A percentile compares a stretch with the other conserved stretches of the same genome.
phyloP scores from a whole-genome alignment of 2,113 vertebrate species.

The Spheniscus mendiculus region DNA sequence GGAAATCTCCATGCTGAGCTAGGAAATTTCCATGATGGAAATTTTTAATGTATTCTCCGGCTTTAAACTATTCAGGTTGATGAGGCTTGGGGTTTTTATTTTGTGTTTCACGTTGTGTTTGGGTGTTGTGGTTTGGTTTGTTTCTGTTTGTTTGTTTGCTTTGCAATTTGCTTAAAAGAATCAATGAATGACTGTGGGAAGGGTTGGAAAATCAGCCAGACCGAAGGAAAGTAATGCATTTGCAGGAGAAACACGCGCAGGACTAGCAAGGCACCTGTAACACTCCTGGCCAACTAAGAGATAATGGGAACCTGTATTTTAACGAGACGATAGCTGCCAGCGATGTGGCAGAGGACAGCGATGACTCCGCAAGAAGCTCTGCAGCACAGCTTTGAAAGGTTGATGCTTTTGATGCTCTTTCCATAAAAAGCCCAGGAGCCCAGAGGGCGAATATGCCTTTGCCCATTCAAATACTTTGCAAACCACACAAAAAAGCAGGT shows the following conservation, averaged over 20 bases:
- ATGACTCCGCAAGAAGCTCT: slow-evolving; percentile 42
- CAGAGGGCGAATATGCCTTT: slow-evolving; percentile 13
- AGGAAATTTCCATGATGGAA: slow-evolving; percentile 83
- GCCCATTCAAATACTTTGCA: background rate
- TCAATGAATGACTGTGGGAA: slow-evolving; percentile 59
- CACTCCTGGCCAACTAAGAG: background rate
- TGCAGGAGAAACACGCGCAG: slow-evolving; percentile 42
- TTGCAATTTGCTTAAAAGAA: slow-evolving; percentile 60
- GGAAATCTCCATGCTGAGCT: slow-evolving; percentile 76
- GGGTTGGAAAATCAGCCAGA: slow-evolving; percentile 24
- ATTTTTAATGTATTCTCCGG: slow-evolving; percentile 75
- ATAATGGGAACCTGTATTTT: slow-evolving; percentile 23
- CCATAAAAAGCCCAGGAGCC: background rate
- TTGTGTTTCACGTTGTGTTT: background rate
- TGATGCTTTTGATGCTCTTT: slow-evolving; percentile 36
- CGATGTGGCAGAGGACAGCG: slow-evolving; percentile 4
- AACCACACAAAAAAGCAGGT: background rate
- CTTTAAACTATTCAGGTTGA: slow-evolving; percentile 72
- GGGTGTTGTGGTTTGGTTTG: background rate
- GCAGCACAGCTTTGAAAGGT: slow-evolving; percentile 17
- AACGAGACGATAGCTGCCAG: background rate
- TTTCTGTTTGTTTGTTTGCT: slow-evolving; percentile 41
- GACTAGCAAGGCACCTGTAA: slow-evolving; percentile 29
- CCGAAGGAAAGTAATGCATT: slow-evolving; percentile 35
- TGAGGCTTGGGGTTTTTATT: slow-evolving; percentile 38